Base-by-base conservation (phyloP, 2,113 vertebrate species). In the Aix galericulata region DNA sequence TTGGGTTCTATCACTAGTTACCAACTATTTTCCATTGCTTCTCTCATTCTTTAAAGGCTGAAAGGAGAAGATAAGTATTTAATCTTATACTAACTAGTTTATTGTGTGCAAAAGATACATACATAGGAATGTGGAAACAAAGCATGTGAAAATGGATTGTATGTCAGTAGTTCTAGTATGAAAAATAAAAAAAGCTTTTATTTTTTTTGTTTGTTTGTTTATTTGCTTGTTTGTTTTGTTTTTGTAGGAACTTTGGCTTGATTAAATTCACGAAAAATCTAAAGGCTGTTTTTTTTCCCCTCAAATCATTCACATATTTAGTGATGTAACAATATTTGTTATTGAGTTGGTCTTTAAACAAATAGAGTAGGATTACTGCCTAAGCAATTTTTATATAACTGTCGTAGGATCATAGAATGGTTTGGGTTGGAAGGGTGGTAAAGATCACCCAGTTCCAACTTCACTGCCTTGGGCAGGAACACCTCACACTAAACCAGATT, bases 61-160 rank as follows among this genome's bases (percentile, higher is more conserved):
- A 75, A 82, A 71, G 31, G 9, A 78, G 9, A 82, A 67, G 32
- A 59, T 17, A 36, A 6, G 4, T 42, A 1, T 56, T 86, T 86
- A 13, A 11, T 25, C n/a, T 71, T 52, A 5, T 50, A 13, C 9
- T 60, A 36, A 17, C 78, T 62, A 7, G 9, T 66, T 80, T 80
- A 7, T 31, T 46, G 13, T 13, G 12, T 42, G 26, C 3, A 4
- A 22, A 46, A 1, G 7, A 14, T 71, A 26, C 34, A 6, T 34
- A 22, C 32, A 34, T 34, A 60, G 21, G 26, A 36, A 36, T 0
- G 0, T 25, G 23, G 17, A 56, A 88, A 74, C 22, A 55, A 68
- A 68, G 3, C n/a, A 34, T 0, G 0, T 76, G 29, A 86, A 83
- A 77, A 8, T 29, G 2, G 9, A 6, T 25, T 26, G 27, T 53